phyloP scores from a whole-genome alignment of 2,797 vertebrate species.

The Brotula barbata region DNA sequence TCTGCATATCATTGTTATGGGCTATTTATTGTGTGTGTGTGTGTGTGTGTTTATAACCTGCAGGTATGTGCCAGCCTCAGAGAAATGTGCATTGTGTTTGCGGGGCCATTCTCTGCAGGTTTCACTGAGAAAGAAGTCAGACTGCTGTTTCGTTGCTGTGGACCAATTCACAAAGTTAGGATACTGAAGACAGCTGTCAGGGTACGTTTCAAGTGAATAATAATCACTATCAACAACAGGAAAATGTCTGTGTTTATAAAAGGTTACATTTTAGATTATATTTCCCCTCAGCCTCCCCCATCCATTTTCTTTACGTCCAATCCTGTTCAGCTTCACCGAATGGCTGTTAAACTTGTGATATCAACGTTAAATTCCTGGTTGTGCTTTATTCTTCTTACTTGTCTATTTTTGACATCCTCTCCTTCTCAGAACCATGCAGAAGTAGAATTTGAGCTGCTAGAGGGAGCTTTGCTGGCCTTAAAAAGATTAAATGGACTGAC shows the following conservation, averaged over 20 bases:
- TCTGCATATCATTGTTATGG: background rate
- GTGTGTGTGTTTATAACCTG: constrained; percentile 22
- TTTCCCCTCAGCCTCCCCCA: background rate
- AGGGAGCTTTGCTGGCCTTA: constrained; percentile 84
- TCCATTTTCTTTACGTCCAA: too few relatives aligned
- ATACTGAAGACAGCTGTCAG: constrained; percentile 76
- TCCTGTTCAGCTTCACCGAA: background rate
- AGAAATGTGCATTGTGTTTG: constrained; percentile 86
- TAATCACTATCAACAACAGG: too few relatives aligned
- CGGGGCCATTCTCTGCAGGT: constrained; percentile 81
- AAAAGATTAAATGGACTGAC: constrained; percentile 74
- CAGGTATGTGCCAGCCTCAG: constrained; percentile 78
- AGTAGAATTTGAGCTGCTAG: constrained; percentile 82
- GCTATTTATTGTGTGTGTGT: background rate
- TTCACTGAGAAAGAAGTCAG: constrained; percentile 75
- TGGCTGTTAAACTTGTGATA: background rate
- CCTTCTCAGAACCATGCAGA: constrained; percentile 80
- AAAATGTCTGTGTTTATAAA: too few relatives aligned
- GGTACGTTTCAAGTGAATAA: constrained; percentile 67
- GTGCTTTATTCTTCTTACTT: background rate
- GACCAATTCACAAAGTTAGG: constrained; percentile 76
- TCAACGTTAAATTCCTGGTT: background rate
- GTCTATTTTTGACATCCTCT: constrained; percentile 9
- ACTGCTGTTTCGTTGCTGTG: constrained; percentile 81
- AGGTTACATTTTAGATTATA: too few relatives aligned